phyloP scores from a whole-genome alignment of 1,140 invertebrate species.

The Danaus plexippus region DNA sequence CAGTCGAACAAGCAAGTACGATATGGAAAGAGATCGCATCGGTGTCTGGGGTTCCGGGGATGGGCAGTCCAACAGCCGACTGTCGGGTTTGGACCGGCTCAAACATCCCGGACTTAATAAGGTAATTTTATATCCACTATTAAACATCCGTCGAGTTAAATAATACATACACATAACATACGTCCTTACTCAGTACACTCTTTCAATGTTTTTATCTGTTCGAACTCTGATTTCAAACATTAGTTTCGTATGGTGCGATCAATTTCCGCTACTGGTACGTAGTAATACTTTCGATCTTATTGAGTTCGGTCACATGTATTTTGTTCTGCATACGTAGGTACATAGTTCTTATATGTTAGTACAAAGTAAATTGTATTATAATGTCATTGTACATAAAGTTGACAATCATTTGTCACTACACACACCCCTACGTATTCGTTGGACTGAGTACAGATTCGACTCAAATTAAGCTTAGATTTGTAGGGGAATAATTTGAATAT shows the following conservation, averaged over 20 bases:
- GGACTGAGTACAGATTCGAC: slow-evolving; percentile 1
- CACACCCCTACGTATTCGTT: slow-evolving; percentile 5
- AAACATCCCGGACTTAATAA: slow-evolving; percentile 84
- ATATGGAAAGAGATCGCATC: slow-evolving; percentile 76
- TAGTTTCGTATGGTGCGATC: too few relatives aligned
- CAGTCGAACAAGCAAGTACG: slow-evolving; percentile 39
- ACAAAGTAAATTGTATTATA: too few relatives aligned
- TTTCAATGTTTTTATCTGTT: too few relatives aligned
- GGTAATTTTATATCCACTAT: slow-evolving; percentile 60
- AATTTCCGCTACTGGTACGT: too few relatives aligned
- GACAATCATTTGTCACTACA: too few relatives aligned
- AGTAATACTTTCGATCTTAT: too few relatives aligned
- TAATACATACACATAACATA: neutral
- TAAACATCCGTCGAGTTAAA: slow-evolving; percentile 27
- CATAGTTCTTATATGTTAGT: too few relatives aligned
- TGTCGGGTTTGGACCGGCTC: slow-evolving; percentile 82
- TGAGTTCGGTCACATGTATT: too few relatives aligned
- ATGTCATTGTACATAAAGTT: too few relatives aligned
- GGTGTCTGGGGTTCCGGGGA: slow-evolving; percentile 75
- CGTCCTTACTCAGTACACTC: too few relatives aligned
- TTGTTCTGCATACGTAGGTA: too few relatives aligned
- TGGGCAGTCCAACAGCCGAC: slow-evolving; percentile 53
- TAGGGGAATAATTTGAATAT: slow-evolving; percentile 5
- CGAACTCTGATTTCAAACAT: too few relatives aligned
- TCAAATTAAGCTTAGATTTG: neutral